Base-by-base conservation (phyloP, 2,888 invertebrate genomes). In the Euplexia lucipara region DNA sequence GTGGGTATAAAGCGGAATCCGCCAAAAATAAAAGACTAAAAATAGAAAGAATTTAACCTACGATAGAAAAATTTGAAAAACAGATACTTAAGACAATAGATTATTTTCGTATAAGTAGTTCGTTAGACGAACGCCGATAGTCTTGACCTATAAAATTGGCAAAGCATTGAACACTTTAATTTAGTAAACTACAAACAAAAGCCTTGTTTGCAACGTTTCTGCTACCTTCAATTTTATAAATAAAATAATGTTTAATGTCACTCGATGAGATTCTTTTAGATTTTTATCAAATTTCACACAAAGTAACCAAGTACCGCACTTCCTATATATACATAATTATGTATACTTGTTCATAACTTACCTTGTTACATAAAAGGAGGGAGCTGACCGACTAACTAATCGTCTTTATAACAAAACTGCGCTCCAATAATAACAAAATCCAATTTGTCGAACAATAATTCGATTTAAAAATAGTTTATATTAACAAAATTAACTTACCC, bases 381-480 rank as follows among this genome's bases (percentile, higher is more conserved):
- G 47, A 20, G 49, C 34, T 37, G 30, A 16, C 5, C 12, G 37
- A 20, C 22, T 14, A 3, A 12, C 10, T 68, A 42, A 58, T 62
- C 35, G 47, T 48, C 39, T 68, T 47, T 59, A 62, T 39, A 51
- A 58, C 39, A 68, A 67, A 67, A 72, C 61, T 74, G 63, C 63
- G 53, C 61, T 61, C 49, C 35, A 57, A 75, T 41, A 65, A 53
- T 47, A 56, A 53, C 66, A 44, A 70, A 85, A 88, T 87, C 87
- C 83, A 84, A 88, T 88, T 88, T 84, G 76, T 57, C 45, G 68
- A 30, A 47, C 60, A 70, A 49, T 84, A 87, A 88, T 85, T 81
- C 66, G 69, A 88, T 85, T 85, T 79, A 79, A 80, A 77, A 82
- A 81, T 76, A 78, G 75, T 76, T 79, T 71, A 61, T 66, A 75